Evolutionary conservation across 2,797 vertebrate species (phyloP).

Genomic region (Tenualosa ilisha): DNA sequence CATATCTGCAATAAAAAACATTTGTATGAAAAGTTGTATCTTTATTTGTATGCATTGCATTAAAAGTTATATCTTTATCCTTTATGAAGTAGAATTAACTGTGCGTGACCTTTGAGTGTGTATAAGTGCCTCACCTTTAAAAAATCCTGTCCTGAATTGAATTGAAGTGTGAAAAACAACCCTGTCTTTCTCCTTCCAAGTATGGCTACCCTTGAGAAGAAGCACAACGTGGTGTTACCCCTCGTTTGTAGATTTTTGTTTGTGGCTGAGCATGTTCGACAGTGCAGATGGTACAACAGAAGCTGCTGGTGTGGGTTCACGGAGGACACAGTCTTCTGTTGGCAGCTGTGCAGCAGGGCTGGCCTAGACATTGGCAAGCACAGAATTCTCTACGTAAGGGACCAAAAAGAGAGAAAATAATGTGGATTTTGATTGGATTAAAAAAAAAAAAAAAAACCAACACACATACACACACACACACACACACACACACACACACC

Average conservation of each 20-base stretch:
- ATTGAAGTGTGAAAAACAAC: background rate
- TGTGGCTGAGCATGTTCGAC: constrained; percentile 6
- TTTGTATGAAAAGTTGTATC: background rate
- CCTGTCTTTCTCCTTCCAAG: background rate
- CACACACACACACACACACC: background rate
- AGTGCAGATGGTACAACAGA: constrained; percentile 14
- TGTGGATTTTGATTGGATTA: background rate
- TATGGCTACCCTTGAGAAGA: background rate
- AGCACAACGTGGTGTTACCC: background rate
- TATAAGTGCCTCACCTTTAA: background rate
- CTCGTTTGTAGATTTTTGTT: background rate
- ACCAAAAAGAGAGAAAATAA: background rate
- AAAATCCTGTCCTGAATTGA: constrained; percentile 4
- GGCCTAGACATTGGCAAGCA: background rate
- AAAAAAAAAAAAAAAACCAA: too few relatives aligned
- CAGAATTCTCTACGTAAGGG: background rate
- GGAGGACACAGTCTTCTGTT: constrained; percentile 27
- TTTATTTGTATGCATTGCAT: background rate
- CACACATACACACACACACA: too few relatives aligned
- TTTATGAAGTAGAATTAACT: background rate
- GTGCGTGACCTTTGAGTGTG: background rate
- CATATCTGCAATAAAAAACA: background rate
- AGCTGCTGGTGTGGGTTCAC: constrained; percentile 30
- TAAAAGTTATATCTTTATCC: background rate
- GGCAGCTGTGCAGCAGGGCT: constrained; percentile 15